These are phyloP conservation scores for Agrenia bidenticulata DNA, from an alignment of 2,888 invertebrate genomes.

Conservation along the genomic window DNA sequence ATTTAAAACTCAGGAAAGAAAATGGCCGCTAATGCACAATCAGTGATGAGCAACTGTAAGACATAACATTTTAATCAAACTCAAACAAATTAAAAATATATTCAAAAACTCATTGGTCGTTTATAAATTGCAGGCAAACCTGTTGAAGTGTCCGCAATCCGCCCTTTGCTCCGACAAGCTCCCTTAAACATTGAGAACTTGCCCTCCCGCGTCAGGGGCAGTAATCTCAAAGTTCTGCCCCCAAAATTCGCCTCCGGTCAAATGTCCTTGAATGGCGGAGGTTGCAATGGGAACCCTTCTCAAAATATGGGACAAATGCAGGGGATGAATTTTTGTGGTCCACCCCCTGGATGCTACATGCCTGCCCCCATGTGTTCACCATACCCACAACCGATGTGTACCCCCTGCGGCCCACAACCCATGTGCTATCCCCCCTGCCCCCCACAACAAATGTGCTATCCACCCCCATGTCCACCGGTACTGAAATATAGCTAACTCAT, in stretches of 20 bases:
- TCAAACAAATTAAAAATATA: no score
- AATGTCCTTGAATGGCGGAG: neutral
- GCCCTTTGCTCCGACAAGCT: slow-evolving; percentile 22
- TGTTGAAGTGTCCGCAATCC: neutral
- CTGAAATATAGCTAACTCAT: neutral
- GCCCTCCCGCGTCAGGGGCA: slow-evolving; percentile 23
- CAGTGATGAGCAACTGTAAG: no score
- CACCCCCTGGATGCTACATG: slow-evolving; percentile 2
- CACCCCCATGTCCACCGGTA: slow-evolving; percentile 19
- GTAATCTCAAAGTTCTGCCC: neutral
- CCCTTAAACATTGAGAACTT: slow-evolving; percentile 37
- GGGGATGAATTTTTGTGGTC: neutral
- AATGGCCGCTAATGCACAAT: no score
- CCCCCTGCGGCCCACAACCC: slow-evolving; percentile 23
- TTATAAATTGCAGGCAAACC: no score
- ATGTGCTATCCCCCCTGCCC: slow-evolving; percentile 1
- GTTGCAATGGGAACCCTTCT: neutral
- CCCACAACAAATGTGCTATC: neutral
- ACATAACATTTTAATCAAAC: no score
- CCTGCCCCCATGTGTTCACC: slow-evolving; percentile 12
- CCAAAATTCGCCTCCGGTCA: neutral
- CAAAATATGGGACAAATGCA: neutral
- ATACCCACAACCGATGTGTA: slow-evolving; percentile 17
- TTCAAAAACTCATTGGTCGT: no score
- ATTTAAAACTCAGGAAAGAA: no score